These are phyloP conservation scores for Antheraea assamensis DNA, from an alignment of 2,888 invertebrate species.

Conservation along the genomic window DNA sequence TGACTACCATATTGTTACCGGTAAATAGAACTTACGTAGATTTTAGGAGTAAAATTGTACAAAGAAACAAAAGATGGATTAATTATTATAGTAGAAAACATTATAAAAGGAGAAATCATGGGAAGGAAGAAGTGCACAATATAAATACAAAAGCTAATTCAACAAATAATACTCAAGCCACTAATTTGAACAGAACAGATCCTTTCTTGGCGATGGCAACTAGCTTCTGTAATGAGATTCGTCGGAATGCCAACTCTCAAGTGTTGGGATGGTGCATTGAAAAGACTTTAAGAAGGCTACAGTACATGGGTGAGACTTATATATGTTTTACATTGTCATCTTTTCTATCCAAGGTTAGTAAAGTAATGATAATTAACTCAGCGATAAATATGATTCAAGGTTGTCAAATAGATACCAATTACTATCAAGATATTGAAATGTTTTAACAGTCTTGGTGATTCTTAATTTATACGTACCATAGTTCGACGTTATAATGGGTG, in stretches of 20 bases:
- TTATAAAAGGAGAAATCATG: slow-evolving; percentile 33
- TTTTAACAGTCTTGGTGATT: too few relatives aligned
- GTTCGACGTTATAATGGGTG: too few relatives aligned
- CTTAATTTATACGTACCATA: too few relatives aligned
- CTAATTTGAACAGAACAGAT: slow-evolving; percentile 36
- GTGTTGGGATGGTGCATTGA: slow-evolving; percentile 67
- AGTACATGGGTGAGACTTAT: slow-evolving; percentile 56
- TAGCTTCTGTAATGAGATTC: slow-evolving; percentile 67
- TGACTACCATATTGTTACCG: slow-evolving; percentile 56
- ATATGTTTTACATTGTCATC: neutral
- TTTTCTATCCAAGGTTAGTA: neutral
- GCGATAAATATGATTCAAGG: too few relatives aligned
- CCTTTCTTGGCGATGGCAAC: slow-evolving; percentile 63
- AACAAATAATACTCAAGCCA: slow-evolving; percentile 16
- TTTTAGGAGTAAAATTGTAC: slow-evolving; percentile 23
- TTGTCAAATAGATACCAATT: too few relatives aligned
- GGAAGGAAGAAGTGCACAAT: slow-evolving; percentile 27
- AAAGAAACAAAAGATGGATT: slow-evolving; percentile 64
- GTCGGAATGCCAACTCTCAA: slow-evolving; percentile 54
- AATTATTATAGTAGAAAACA: slow-evolving; percentile 47
- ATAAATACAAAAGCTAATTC: slow-evolving; percentile 1
- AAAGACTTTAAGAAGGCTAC: slow-evolving; percentile 62
- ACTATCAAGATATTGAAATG: too few relatives aligned
- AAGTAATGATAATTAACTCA: neutral
- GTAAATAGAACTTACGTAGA: slow-evolving; percentile 40